phyloP scores from a whole-genome alignment of 92 coral and sea anemone species.

The Heteractis magnifica region DNA sequence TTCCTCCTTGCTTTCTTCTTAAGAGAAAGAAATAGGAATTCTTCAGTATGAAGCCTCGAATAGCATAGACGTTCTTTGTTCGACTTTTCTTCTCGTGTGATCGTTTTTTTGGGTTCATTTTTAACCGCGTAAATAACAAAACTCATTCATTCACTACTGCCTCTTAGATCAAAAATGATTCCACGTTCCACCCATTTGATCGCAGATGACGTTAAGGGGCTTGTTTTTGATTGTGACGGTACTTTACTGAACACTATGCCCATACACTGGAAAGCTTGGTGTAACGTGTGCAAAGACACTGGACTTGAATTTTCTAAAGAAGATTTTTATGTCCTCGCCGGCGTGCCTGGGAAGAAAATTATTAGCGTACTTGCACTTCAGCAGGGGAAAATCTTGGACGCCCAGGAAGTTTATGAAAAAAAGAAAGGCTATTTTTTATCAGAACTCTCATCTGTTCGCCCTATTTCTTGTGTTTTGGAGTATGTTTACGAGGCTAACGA shows the following conservation, averaged over 20 bases:
- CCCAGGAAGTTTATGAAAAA: conserved; percentile 76
- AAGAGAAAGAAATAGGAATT: not conserved
- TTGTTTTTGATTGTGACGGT: conserved; percentile 97
- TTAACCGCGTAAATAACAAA: not conserved
- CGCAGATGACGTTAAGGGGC: conserved; percentile 70
- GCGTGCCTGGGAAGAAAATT: conserved; percentile 94
- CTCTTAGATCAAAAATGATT: conserved; percentile 4
- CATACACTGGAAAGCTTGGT: conserved; percentile 95
- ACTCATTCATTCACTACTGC: not conserved
- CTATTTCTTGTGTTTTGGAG: conserved; percentile 79
- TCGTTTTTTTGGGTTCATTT: not conserved
- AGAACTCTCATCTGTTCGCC: conserved; percentile 52
- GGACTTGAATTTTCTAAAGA: conserved; percentile 77
- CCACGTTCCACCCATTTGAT: conserved; percentile 31
- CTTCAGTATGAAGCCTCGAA: conserved; percentile 18
- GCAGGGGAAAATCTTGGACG: conserved; percentile 81
- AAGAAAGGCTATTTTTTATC: conserved; percentile 74
- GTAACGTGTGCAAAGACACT: conserved; percentile 83
- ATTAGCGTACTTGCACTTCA: conserved; percentile 71
- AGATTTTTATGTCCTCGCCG: conserved; percentile 86
- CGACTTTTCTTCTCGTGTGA: not conserved
- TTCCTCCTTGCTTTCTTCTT: conserved; percentile 5
- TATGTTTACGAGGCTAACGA: conserved; percentile 77
- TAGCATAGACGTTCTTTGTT: not conserved
- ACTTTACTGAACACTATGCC: conserved; percentile 97